phyloP scores from a whole-genome alignment of 1,140 invertebrate species.

The Calliopsis andreniformis region DNA sequence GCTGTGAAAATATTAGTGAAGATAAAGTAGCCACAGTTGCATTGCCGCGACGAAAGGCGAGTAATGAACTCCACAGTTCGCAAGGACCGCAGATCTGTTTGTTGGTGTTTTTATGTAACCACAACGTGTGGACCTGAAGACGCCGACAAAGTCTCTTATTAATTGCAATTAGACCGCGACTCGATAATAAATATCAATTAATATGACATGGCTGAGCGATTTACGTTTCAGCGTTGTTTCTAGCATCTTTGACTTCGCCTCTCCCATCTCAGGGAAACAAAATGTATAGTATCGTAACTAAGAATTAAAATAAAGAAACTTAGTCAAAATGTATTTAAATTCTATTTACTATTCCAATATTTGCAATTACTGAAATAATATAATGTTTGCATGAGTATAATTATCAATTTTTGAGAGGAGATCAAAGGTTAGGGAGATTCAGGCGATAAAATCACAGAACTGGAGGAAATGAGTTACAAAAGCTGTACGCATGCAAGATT shows the following conservation, averaged over 20 bases:
- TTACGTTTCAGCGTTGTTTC: constrained; percentile 61
- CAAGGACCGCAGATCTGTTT: constrained; percentile 73
- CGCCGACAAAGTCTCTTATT: constrained; percentile 80
- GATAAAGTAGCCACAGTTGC: constrained; percentile 54
- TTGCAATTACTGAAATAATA: no score
- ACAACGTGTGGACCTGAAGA: constrained; percentile 71
- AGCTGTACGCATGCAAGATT: constrained; percentile 64
- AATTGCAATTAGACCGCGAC: constrained; percentile 76
- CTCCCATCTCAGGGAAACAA: constrained; percentile 20
- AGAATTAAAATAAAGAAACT: no score
- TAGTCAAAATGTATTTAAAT: no score
- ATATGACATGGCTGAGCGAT: constrained; percentile 69
- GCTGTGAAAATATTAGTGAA: constrained; percentile 4
- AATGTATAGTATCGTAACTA: not conserved
- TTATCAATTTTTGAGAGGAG: no score
- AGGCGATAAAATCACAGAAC: constrained; percentile 72
- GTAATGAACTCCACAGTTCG: constrained; percentile 63
- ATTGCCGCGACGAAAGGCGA: constrained; percentile 69
- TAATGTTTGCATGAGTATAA: no score
- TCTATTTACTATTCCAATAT: no score
- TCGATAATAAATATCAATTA: constrained; percentile 80
- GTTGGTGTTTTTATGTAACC: constrained; percentile 77
- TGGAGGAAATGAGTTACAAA: constrained; percentile 73
- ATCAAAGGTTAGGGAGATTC: no score
- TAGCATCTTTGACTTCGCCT: not conserved